Evolutionary conservation across 2,113 vertebrate genomes (phyloP), one percentile per base, ranked within the genome.

Genomic region (Manacus vitellinus): DNA sequence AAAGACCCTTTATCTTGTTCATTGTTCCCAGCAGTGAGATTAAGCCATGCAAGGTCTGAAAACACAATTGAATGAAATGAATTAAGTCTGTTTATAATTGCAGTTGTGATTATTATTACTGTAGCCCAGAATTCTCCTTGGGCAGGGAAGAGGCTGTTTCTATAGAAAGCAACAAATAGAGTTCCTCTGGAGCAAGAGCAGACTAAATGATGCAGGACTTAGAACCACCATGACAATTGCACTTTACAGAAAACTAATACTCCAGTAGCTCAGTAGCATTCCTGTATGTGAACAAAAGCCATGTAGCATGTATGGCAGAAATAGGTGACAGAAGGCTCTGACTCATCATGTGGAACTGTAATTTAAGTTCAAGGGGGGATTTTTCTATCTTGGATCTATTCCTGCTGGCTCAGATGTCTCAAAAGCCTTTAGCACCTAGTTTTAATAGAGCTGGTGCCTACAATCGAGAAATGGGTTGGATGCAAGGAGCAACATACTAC

Each of bases 291-390:
- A 95, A 81, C 56, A 81, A 88, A 93, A 93, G 63, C 63, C 82
- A 62, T 10, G 31, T 31, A 89, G 83, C 67, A 83, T 27, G 27
- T 61, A 59, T 77, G 54, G 94, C 86, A 96, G 79, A 88, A 96
- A 89, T 39, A 87, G 88, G 92, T 91, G 91, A 94, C 95, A 96
- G 94, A 96, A 96, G 91, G 94, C 94, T 96, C 76, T 97, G 92
- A 96, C 83, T 96, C 95, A 96, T 95, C 66, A 58, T 89, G 65
- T 93, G 58, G 83, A 96, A 94, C 86, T 89, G 92, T 95, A 95
- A 92, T 94, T 94, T 72, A 96, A 94, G 89, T 94, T 90, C 83
- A 85, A 91, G 89, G 76, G 51, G 52, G 49, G 82, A 81, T 96
- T 97, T 59, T 96, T 94, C 68, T 94, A 35, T 79, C 84, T 95